These are phyloP conservation scores for Xiphorhynchus erythropygius DNA, from an alignment of 2,797 vertebrate species.

Conservation along the genomic window DNA sequence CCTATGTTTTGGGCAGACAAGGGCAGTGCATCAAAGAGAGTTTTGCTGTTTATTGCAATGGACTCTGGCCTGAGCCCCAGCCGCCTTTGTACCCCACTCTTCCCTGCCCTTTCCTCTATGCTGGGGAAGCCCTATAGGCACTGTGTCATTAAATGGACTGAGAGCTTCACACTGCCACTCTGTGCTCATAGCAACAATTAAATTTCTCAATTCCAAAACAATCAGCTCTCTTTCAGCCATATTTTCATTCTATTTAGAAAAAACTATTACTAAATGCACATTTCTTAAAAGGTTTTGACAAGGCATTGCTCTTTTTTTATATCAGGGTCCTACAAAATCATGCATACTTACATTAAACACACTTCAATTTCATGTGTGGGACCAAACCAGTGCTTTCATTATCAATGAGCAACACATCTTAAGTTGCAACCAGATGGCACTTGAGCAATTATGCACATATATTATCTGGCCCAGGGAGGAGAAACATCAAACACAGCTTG, in stretches of 20 bases:
- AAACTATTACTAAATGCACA: not conserved
- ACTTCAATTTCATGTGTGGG: not conserved
- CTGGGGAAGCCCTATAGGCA: not conserved
- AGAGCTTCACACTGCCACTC: not conserved
- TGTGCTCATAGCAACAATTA: not conserved
- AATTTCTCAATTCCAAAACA: not conserved
- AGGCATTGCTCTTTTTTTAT: slow-evolving; percentile 29
- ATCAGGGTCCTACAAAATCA: not conserved
- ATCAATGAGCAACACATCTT: slow-evolving; percentile 54
- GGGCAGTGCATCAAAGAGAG: not conserved
- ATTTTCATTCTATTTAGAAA: not conserved
- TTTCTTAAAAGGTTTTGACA: slow-evolving; percentile 31
- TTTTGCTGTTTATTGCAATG: not conserved
- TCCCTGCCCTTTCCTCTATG: not conserved
- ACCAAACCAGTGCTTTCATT: slow-evolving; percentile 35
- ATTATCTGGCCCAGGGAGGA: slow-evolving; percentile 21
- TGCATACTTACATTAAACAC: not conserved
- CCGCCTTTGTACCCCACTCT: not conserved
- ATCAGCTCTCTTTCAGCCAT: not conserved
- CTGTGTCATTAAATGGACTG: not conserved
- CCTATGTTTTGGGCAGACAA: not conserved
- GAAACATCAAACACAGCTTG: slow-evolving; percentile 46
- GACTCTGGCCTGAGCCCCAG: not conserved
- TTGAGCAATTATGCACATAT: slow-evolving; percentile 60
- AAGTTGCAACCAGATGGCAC: slow-evolving; percentile 45